A percentile compares a stretch with the other conserved stretches of the same genome.
Evolutionary conservation across 2,797 vertebrate species (phyloP).

Genomic region (Sarcophilus harrisii): DNA sequence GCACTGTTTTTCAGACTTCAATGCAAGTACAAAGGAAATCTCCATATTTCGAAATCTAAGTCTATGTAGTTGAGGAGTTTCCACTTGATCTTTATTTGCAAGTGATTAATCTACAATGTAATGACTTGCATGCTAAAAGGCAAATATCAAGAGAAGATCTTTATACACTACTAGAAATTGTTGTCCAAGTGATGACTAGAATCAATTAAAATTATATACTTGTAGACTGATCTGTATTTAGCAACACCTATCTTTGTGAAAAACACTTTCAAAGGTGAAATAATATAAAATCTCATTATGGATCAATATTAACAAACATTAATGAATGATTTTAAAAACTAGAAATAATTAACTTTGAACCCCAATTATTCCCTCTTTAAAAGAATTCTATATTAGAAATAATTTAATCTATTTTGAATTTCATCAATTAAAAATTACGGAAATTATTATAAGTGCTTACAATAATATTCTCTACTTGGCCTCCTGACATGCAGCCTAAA

Average conservation of each 20-base stretch:
- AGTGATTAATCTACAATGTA: background rate
- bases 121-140: background rate
- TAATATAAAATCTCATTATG: background rate
- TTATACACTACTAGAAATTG: background rate
- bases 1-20: background rate
- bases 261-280: background rate
- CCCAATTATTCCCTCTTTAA: background rate
- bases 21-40: background rate
- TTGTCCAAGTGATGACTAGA: background rate
- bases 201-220: background rate
- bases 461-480: background rate
- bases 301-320: background rate
- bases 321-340: background rate
- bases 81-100: background rate
- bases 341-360: background rate
- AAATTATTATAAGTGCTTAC: background rate
- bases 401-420: background rate
- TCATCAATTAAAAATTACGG: background rate
- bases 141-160: background rate
- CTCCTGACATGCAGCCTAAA: background rate
- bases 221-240: background rate
- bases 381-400: background rate
- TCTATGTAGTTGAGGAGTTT: background rate
- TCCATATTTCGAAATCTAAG: background rate
- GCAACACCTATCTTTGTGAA: background rate